Base-by-base conservation (phyloP, 1,140 invertebrate species). In the Lordiphosa clarofinis region DNA sequence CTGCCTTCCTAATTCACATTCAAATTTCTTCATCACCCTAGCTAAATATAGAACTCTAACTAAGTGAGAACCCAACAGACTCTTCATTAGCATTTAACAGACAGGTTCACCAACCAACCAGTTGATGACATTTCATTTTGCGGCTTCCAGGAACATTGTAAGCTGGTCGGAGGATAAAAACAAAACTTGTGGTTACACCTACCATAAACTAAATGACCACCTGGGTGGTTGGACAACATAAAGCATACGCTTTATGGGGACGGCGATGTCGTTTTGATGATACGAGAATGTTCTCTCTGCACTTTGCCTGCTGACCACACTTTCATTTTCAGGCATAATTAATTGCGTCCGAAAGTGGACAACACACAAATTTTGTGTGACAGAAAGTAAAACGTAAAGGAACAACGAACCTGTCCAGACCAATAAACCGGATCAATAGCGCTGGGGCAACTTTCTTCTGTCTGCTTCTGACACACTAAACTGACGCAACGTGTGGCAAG, bases 241-340 rank as follows among this genome's bases (percentile, higher is more conserved):
- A 79, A 79, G 65, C 58, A 62, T 63, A 62, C 31, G 65, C 46
- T 79, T 79, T 79, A 79, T 81, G 75, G 11, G 7, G 52, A 10
- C 62, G 74, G 68, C 58, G 15, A 59, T 57, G 40, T 43, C 48
- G 62, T 76, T 76, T 76, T 49, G 73, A 76, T 63, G 74, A 79
- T 78, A 79, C 42, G 54, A 65, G 43, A 79, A 79, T 70, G 60
- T 79, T 66, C 60, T 66, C 69, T 66, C 70, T 66, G 57, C 15
- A 15, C 15, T 15, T 56, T 47, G 64, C 46, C 50, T 15, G 28
- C n/a, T 24, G 31, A 52, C 68, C 57, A 64, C 79, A 82, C 78
- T 82, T 82, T 82, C 78, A 82, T 82, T 82, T 82, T 82, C 78
- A 78, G 76, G 78, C 78, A 82, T 82, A 86, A 82, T 82, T 82